Evolutionary conservation across 2,888 invertebrate genomes (phyloP).

Genomic region (Bembecia ichneumoniformis): DNA sequence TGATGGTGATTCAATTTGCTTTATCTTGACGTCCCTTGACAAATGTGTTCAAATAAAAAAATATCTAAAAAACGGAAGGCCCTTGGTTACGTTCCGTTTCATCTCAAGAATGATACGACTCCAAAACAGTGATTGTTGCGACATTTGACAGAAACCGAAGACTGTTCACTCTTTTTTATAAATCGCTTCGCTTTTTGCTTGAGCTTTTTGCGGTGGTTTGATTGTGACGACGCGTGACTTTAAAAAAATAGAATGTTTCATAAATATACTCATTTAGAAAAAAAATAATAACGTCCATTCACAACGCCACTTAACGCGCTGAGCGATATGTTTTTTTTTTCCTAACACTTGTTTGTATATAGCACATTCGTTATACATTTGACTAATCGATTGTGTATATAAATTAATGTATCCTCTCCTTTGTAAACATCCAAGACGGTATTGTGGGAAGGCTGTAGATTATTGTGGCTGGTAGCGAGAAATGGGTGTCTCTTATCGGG

Average conservation of each 20-base stretch:
- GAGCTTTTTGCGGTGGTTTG: slow-evolving; percentile 56
- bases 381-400: slow-evolving; percentile 50
- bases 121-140: slow-evolving; percentile 32
- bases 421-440: slow-evolving; percentile 3
- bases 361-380: slow-evolving; percentile 33
- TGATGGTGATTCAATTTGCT: too few relatives aligned
- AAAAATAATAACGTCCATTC: slow-evolving; percentile 23
- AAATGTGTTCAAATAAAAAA: too few relatives aligned
- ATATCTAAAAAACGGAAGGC: too few relatives aligned
- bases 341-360: slow-evolving; percentile 68
- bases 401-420: slow-evolving; percentile 3
- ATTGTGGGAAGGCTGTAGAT: too few relatives aligned
- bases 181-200: slow-evolving; percentile 68
- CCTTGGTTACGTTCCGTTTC: too few relatives aligned
- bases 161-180: slow-evolving; percentile 19
- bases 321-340: slow-evolving; percentile 53
- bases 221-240: slow-evolving; percentile 23
- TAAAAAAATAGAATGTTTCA: slow-evolving; percentile 4
- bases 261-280: too few relatives aligned
- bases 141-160: slow-evolving; percentile 11
- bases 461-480: too few relatives aligned
- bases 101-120: slow-evolving; percentile 6
- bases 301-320: slow-evolving; percentile 47
- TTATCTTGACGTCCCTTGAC: too few relatives aligned
- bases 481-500: too few relatives aligned